phyloP scores from a whole-genome alignment of 1,140 invertebrate species.

The Sitophilus oryzae region DNA sequence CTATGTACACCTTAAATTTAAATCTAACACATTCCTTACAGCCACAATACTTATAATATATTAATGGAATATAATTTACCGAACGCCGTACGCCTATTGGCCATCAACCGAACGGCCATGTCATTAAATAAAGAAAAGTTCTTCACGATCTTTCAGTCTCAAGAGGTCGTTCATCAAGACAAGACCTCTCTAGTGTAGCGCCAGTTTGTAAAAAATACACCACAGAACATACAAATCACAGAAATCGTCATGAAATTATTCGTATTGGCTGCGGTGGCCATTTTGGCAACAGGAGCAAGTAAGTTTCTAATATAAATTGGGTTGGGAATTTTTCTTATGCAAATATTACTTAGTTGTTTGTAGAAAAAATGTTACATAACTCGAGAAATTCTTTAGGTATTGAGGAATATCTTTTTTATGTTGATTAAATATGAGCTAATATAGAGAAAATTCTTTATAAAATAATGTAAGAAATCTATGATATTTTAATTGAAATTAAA shows the following conservation, averaged over 20 bases:
- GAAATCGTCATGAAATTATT: conserved; percentile 5
- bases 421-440: no score
- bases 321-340: no score
- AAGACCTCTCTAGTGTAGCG: conserved; percentile 1
- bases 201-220: background rate
- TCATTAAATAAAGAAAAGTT: conserved; percentile 20
- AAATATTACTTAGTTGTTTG: no score
- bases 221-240: background rate
- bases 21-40: background rate
- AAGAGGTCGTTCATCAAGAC: conserved; percentile 17
- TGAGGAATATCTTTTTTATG: no score
- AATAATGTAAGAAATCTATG: background rate
- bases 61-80: background rate
- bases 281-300: conserved; percentile 7
- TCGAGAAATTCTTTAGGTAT: no score
- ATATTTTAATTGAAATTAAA: no score
- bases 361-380: no score
- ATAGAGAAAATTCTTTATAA: background rate
- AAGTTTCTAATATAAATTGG: conserved; percentile 1
- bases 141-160: conserved; percentile 8
- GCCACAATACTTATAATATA: background rate
- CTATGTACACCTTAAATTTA: no score
- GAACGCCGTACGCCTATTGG: conserved; percentile 5
- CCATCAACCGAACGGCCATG: background rate
- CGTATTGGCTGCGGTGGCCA: conserved; percentile 9